A percentile compares a stretch with the other conserved stretches of the same genome.
Evolutionary conservation across 2,888 invertebrate species (phyloP).

Genomic region (Pteria penguin): DNA sequence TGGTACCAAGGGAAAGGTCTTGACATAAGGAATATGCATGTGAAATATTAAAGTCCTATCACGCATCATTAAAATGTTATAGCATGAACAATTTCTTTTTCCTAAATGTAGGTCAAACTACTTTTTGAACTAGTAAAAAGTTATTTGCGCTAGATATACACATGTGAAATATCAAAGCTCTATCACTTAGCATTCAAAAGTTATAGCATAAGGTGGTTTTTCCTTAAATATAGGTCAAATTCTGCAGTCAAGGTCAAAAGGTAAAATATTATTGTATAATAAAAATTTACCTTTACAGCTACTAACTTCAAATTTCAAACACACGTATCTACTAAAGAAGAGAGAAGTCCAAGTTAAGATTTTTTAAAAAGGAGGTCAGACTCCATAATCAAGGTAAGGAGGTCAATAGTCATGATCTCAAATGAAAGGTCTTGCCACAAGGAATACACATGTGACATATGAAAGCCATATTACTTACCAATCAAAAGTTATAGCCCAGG

Average conservation of each 20-base stretch:
- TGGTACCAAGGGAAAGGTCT: no score
- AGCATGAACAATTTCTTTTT: no score
- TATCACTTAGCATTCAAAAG: not conserved
- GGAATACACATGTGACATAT: not conserved
- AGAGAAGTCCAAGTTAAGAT: not conserved
- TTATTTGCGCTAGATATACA: no score
- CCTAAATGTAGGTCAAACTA: no score
- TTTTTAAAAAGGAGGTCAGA: not conserved
- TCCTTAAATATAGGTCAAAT: not conserved
- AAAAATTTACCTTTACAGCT: no score
- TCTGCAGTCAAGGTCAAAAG: not conserved
- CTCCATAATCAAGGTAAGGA: not conserved
- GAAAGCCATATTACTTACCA: not conserved
- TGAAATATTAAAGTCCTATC: no score
- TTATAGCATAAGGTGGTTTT: not conserved
- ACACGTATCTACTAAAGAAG: no score
- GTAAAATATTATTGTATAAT: not conserved
- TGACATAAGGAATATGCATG: no score
- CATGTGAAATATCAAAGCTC: no score
- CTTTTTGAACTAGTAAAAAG: no score
- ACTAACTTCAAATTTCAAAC: no score
- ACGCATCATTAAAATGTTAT: no score
- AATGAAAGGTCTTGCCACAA: not conserved
- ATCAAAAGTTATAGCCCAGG: not conserved
- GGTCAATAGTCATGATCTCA: not conserved